Evolutionary conservation across 2,888 invertebrate species (phyloP), one percentile per base, ranked within the genome.

Genomic region (Agrochola lychnidis): DNA sequence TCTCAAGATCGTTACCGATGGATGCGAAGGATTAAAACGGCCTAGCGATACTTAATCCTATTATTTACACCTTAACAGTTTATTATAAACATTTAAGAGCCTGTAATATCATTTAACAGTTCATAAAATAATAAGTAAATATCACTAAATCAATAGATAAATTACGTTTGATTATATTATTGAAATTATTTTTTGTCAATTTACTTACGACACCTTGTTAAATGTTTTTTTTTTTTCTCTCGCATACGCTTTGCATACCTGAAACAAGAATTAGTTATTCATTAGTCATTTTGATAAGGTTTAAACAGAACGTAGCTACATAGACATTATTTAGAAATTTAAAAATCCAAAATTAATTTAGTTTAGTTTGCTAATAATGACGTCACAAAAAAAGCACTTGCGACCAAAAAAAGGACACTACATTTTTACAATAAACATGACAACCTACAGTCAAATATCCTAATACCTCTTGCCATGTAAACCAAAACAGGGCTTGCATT

Each of bases 211-310:
- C 70, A 53, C 40, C 22, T 71, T 57, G n/a, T 73, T 56, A 73
- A 81, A 62, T 78, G 25, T 62, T 63, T 73, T 19, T n/a, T 0
- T 69, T 73, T 84, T 75, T 68, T 69, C 19, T 57, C 25, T 57
- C 66, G 69, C 5, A 85, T 84, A n/a, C n/a, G n/a, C n/a, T n/a
- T 84, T 79, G 76, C 77, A 78, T 87, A 87, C 87, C 87, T 87
- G 87, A 62, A 87, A 87, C 84, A 88, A 85, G 78, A 82, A 83
- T 63, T 45, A 72, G 42, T 45, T 57, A n/a, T n/a, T 22, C 57
- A 85, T 83, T 82, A 82, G 66, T 85, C 62, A 74, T 63, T 66
- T 77, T 72, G 70, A 72, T 85, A 70, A 72, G 12, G 22, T 57
- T 42, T n/a, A 25, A 42, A 51, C 2, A 70, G 19, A 51, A 45